These are phyloP conservation scores for Drosophila santomea DNA, from an alignment of 1,140 invertebrate genomes.

Conservation along the genomic window DNA sequence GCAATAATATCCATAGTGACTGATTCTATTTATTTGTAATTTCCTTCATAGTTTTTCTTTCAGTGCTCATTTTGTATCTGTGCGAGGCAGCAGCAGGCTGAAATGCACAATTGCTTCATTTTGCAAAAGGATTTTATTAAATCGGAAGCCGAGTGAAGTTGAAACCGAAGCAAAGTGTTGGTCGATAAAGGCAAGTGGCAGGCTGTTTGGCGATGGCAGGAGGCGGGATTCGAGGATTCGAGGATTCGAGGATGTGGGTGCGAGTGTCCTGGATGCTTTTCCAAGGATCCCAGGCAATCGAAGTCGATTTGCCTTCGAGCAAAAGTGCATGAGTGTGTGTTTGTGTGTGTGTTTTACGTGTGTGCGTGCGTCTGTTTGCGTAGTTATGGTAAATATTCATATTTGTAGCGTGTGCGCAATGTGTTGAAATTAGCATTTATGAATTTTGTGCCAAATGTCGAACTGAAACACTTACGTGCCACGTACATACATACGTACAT, in stretches of 20 bases:
- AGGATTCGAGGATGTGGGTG: too few relatives aligned
- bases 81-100: slow-evolving; percentile 62
- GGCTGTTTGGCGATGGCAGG: slow-evolving; percentile 26
- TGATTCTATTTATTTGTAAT: too few relatives aligned
- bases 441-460: slow-evolving; percentile 80
- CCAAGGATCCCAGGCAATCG: slow-evolving; percentile 47
- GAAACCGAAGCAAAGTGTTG: slow-evolving; percentile 58
- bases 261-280: slow-evolving; percentile 13
- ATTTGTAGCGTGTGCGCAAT: slow-evolving; percentile 83
- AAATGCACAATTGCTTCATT: slow-evolving; percentile 80
- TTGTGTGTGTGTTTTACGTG: slow-evolving; percentile 24
- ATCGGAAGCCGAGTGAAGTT: slow-evolving; percentile 60
- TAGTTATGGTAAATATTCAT: slow-evolving; percentile 84
- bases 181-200: slow-evolving; percentile 60
- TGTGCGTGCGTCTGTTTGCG: slow-evolving; percentile 58
- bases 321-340: slow-evolving; percentile 20
- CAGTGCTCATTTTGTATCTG: slow-evolving; percentile 37
- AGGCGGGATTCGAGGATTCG: too few relatives aligned
- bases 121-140: slow-evolving; percentile 81
- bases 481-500: slow-evolving; percentile 33
- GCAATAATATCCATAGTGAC: too few relatives aligned
- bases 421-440: slow-evolving; percentile 84
- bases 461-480: slow-evolving; percentile 53
- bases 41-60: background rate
- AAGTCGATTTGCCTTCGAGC: slow-evolving; percentile 48